A percentile compares a stretch with the other conserved stretches of the same genome.
Evolutionary conservation across 2,888 invertebrate species (phyloP).

Genomic region (Plutella xylostella): DNA sequence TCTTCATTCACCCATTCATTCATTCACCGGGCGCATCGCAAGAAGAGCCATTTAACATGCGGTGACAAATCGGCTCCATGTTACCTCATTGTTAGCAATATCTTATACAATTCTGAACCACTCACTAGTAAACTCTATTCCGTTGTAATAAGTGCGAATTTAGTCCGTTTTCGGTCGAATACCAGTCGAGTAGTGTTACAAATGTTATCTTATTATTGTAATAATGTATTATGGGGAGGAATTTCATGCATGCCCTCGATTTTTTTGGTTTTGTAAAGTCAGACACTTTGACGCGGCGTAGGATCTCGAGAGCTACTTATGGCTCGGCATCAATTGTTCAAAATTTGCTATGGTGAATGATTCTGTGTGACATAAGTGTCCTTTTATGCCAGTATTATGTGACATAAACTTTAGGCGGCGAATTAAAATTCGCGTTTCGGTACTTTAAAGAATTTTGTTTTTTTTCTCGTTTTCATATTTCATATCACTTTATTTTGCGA

Average conservation of each 20-base stretch:
- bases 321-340: conserved; percentile 31
- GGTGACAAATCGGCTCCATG: conserved; percentile 53
- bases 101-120: not conserved
- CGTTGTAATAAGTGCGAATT: not conserved
- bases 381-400: no score
- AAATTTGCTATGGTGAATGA: conserved; percentile 51
- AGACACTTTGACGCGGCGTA: conserved; percentile 41
- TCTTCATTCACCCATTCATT: conserved; percentile 30
- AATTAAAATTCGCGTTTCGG: no score
- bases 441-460: no score
- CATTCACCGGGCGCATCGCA: no score
- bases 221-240: conserved; percentile 40
- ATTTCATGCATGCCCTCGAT: conserved; percentile 55
- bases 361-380: conserved; percentile 32
- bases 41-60: conserved; percentile 47
- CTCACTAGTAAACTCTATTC: not conserved
- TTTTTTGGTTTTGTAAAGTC: conserved; percentile 31
- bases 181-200: not conserved
- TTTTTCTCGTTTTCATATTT: no score
- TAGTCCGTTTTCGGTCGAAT: not conserved
- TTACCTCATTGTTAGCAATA: conserved; percentile 15
- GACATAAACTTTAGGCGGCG: no score
- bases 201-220: conserved; percentile 38
- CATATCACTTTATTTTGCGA: no score
- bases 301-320: conserved; percentile 35